Evolutionary conservation across 2,113 vertebrate genomes (phyloP).

Genomic region (Megaptera novaeangliae): DNA sequence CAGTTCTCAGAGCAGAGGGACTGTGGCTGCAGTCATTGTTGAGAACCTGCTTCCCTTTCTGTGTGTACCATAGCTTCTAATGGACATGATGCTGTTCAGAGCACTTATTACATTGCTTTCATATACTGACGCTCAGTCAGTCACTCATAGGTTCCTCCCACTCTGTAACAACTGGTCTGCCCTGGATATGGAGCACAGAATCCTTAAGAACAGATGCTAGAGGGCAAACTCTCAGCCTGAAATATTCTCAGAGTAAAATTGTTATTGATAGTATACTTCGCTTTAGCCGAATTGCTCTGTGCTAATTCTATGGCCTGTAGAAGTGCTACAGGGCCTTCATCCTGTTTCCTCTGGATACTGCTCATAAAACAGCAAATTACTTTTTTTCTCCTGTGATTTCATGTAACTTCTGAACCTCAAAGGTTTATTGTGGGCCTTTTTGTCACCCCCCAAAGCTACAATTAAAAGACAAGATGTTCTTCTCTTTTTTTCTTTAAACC

Average conservation of each 20-base stretch:
- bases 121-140: too few relatives aligned
- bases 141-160: neutral
- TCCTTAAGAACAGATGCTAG: neutral
- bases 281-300: constrained; percentile 10
- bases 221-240: constrained; percentile 37
- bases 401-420: neutral
- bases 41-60: neutral
- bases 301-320: neutral
- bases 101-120: neutral
- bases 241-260: constrained; percentile 22
- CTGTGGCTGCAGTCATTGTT: neutral
- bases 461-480: neutral
- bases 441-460: neutral
- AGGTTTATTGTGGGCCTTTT: neutral
- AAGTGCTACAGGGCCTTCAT: neutral
- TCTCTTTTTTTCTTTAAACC: neutral
- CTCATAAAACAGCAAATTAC: neutral
- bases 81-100: neutral
- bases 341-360: neutral
- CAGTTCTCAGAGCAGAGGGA: neutral
- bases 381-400: neutral
- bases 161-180: neutral
- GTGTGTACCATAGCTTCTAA: too few relatives aligned
- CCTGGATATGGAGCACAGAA: neutral
- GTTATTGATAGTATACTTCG: neutral